Percentiles rank a stretch among this genome's conserved stretches.
Evolutionary conservation across 2,113 vertebrate species (phyloP).

Genomic region (Mus musculus): GRCm39 chr3:55301501-55302000

Average conservation of each 20-base stretch:
- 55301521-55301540: neutral
- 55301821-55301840: neutral
- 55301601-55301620: neutral
- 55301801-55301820: neutral
- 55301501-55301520: neutral
- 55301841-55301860: neutral
- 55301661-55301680: constrained; percentile 20
- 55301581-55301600: neutral
- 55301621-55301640: neutral
- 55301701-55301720: neutral
- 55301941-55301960: neutral
- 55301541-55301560: neutral
- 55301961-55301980: neutral
- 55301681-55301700: constrained; percentile 54
- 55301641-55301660: neutral
- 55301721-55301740: neutral
- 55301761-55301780: neutral
- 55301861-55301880: neutral
- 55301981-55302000: neutral
- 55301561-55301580: neutral
- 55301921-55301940: neutral
- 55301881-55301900: neutral
- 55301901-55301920: neutral
- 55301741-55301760: neutral
- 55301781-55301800: constrained; percentile 18